Evolutionary conservation across 2,797 vertebrate genomes (phyloP).

Genomic region (Paedocypris micromegethes): DNA sequence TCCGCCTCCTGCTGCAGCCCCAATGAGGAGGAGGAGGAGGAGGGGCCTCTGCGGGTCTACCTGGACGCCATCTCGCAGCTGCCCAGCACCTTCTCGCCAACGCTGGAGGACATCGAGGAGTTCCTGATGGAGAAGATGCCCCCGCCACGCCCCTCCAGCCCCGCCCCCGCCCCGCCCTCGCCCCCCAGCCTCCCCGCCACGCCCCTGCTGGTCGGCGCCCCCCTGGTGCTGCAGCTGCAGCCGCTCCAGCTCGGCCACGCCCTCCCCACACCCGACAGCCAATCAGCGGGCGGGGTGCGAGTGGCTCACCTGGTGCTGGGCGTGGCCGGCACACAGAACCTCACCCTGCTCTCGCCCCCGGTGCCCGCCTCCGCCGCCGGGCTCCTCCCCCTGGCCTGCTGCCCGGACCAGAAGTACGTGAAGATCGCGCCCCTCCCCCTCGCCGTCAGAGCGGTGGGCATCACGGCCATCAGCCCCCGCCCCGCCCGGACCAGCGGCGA

Average conservation of each 20-base stretch:
- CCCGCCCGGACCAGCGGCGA: constrained; percentile 59
- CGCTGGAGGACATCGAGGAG: constrained; percentile 86
- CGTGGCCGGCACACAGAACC: constrained; percentile 65
- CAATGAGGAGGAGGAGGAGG: constrained; percentile 56
- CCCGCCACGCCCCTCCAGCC: constrained; percentile 52
- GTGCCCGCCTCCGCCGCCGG: constrained; percentile 50
- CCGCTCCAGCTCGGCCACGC: constrained; percentile 59
- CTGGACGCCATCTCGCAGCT: constrained; percentile 54
- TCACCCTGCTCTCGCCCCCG: constrained; percentile 66
- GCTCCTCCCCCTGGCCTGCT: constrained; percentile 55
- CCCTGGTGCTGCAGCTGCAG: constrained; percentile 69
- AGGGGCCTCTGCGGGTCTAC: constrained; percentile 51
- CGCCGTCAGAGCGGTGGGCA: constrained; percentile 65
- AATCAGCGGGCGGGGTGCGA: constrained; percentile 55
- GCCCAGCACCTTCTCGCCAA: constrained; percentile 74
- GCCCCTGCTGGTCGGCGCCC: constrained; percentile 59
- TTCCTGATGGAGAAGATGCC: constrained; percentile 81
- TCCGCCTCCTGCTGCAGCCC: constrained; percentile 58
- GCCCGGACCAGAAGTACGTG: constrained; percentile 72
- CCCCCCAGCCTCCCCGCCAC: constrained; percentile 22
- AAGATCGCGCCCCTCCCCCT: constrained; percentile 74
- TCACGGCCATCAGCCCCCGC: constrained; percentile 57
- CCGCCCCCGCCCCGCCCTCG: constrained; percentile 11
- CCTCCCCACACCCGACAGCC: constrained; percentile 47
- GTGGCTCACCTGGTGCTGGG: constrained; percentile 71